A percentile compares a stretch with the other conserved stretches of the same genome.
Evolutionary conservation across 37 sponge, comb jelly and placozoan genomes (phyloP).

Genomic region (Chondrosia reniformis): DNA sequence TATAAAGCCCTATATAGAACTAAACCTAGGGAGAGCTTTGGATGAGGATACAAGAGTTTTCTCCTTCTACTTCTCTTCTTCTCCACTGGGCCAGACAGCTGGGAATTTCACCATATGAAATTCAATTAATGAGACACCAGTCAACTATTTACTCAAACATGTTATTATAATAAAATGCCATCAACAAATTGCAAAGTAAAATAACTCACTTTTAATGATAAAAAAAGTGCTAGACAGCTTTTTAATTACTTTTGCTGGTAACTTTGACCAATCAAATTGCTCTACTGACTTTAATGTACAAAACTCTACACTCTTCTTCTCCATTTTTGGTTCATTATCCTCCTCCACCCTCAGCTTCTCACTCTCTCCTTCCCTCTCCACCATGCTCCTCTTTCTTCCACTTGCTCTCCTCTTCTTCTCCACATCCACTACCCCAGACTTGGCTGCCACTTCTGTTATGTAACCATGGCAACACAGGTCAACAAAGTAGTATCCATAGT

Average conservation of each 20-base stretch:
- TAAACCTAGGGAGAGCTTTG: no score
- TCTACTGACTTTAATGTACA: slow-evolving; percentile 44
- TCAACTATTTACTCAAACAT: no score
- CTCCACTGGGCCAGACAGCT: no score
- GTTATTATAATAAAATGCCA: no score
- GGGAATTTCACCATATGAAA: no score
- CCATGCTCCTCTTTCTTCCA: background rate
- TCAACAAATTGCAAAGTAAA: no score
- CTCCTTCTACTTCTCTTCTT: no score
- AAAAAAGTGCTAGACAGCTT: slow-evolving; percentile 56
- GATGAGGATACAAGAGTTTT: no score
- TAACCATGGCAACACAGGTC: slow-evolving; percentile 71
- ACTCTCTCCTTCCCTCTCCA: background rate
- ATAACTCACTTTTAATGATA: slow-evolving; percentile 43
- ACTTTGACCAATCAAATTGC: slow-evolving; percentile 35
- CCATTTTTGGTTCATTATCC: background rate
- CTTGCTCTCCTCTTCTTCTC: slow-evolving; percentile 17
- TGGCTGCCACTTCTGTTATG: slow-evolving; percentile 24
- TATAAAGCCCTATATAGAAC: background rate
- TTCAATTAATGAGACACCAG: no score
- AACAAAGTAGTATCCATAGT: slow-evolving; percentile 87
- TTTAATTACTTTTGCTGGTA: slow-evolving; percentile 40
- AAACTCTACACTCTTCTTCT: slow-evolving; percentile 12
- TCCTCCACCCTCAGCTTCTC: background rate
- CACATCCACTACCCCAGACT: background rate